These are phyloP conservation scores for Temnothorax ravouxi DNA, from an alignment of 2,888 invertebrate genomes.

Conservation along the genomic window DNA sequence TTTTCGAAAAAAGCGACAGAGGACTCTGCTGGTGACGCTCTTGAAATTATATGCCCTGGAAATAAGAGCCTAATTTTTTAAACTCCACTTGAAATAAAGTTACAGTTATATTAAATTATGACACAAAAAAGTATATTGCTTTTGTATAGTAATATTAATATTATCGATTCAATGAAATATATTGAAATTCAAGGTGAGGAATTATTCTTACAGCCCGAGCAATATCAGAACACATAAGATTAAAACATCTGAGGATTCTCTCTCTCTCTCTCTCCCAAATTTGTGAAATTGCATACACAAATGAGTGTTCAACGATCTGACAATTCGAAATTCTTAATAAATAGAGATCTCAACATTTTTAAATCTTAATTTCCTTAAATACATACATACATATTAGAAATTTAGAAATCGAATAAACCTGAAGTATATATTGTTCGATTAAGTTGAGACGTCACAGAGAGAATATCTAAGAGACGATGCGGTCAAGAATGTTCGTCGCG, in stretches of 20 bases:
- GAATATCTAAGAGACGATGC: background rate
- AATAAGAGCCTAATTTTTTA: background rate
- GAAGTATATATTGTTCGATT: background rate
- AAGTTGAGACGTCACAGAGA: background rate
- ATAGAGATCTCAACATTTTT: background rate
- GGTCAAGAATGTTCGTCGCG: background rate
- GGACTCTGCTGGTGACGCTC: background rate
- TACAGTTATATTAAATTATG: background rate
- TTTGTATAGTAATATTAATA: background rate
- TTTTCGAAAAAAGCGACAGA: constrained; percentile 2
- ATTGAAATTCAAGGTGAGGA: background rate
- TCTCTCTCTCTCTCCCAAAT: no score
- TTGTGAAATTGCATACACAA: background rate
- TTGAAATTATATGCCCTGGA: background rate
- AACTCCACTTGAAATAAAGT: background rate
- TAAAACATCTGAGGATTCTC: background rate
- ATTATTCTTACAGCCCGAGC: background rate
- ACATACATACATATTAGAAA: background rate
- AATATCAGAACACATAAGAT: background rate
- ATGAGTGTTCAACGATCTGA: background rate
- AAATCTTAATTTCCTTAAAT: background rate
- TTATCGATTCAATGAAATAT: background rate
- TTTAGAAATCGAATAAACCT: background rate
- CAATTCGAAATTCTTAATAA: background rate
- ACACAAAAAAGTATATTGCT: background rate